phyloP scores from a whole-genome alignment of 1,140 invertebrate genomes.

The Planococcus citri region DNA sequence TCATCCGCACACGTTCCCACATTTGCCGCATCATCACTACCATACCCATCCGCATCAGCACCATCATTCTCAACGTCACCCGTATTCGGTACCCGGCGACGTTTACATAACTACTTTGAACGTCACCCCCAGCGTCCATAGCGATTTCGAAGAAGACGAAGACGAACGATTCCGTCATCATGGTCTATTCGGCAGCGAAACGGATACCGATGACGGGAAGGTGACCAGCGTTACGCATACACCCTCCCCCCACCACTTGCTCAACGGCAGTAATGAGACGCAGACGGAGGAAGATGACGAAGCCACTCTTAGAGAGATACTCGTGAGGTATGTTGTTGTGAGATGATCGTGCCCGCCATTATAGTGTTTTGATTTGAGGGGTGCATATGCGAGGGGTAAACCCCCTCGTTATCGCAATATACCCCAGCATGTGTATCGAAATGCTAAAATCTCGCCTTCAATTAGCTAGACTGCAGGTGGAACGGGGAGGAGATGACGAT shows the following conservation, averaged over 20 bases:
- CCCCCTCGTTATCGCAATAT: too few relatives aligned
- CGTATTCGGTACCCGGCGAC: not conserved
- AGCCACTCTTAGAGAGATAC: constrained; percentile 70
- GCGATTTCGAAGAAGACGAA: constrained; percentile 12
- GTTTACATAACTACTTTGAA: not conserved
- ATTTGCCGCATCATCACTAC: constrained; percentile 1
- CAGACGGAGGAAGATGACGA: constrained; percentile 46
- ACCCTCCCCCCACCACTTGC: constrained; percentile 6
- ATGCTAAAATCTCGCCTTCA: too few relatives aligned
- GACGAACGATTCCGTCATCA: constrained; percentile 11
- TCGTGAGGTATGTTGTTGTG: constrained; percentile 60
- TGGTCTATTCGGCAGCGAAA: constrained; percentile 16
- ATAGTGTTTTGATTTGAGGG: constrained; percentile 27
- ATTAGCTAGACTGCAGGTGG: not conserved
- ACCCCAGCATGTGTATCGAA: too few relatives aligned
- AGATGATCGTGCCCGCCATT: too few relatives aligned
- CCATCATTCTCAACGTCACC: not conserved
- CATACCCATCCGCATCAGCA: not conserved
- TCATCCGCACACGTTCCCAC: not conserved
- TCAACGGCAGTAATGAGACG: constrained; percentile 16
- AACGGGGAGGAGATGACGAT: not conserved
- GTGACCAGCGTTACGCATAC: constrained; percentile 20
- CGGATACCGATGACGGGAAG: constrained; percentile 24
- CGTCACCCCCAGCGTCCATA: not conserved
- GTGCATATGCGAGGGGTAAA: not conserved